These are phyloP conservation scores for Danio choprae DNA, from an alignment of 2,797 vertebrate species.

Conservation along the genomic window DNA sequence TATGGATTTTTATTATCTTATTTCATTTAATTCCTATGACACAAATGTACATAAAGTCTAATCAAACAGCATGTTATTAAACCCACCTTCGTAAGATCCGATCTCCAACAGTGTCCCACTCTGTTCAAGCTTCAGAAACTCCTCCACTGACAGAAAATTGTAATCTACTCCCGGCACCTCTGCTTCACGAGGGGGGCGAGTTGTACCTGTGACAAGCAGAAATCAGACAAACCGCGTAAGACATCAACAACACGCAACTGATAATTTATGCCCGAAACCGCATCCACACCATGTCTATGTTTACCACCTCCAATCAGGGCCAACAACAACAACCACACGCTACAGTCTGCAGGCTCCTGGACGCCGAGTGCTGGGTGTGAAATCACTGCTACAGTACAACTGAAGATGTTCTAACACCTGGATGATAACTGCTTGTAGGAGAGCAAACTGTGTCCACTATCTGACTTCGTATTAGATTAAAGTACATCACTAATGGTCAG, in stretches of 20 bases:
- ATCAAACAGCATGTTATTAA: constrained; percentile 8
- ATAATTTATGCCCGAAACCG: constrained; percentile 32
- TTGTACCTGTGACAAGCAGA: constrained; percentile 86
- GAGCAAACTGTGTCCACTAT: constrained; percentile 27
- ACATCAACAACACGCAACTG: neutral
- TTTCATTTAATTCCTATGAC: no score
- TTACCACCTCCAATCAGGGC: constrained; percentile 40
- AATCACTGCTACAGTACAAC: constrained; percentile 57
- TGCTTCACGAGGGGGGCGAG: constrained; percentile 92
- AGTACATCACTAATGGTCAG: constrained; percentile 23
- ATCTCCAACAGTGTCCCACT: constrained; percentile 96
- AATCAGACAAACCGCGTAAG: constrained; percentile 34
- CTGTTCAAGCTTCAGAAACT: constrained; percentile 92
- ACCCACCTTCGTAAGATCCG: constrained; percentile 94
- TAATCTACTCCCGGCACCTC: constrained; percentile 98
- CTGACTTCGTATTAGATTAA: constrained; percentile 39
- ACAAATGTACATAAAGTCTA: neutral
- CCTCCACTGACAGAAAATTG: constrained; percentile 93
- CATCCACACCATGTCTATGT: constrained; percentile 21
- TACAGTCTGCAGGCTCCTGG: constrained; percentile 63
- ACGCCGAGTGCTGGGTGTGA: constrained; percentile 62
- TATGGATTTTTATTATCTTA: no score
- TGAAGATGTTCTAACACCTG: constrained; percentile 39
- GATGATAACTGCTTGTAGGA: constrained; percentile 32
- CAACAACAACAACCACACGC: constrained; percentile 40